A percentile compares a stretch with the other conserved stretches of the same genome.
Evolutionary conservation across 2,113 vertebrate genomes (phyloP).

Genomic region (Cynocephalus volans): DNA sequence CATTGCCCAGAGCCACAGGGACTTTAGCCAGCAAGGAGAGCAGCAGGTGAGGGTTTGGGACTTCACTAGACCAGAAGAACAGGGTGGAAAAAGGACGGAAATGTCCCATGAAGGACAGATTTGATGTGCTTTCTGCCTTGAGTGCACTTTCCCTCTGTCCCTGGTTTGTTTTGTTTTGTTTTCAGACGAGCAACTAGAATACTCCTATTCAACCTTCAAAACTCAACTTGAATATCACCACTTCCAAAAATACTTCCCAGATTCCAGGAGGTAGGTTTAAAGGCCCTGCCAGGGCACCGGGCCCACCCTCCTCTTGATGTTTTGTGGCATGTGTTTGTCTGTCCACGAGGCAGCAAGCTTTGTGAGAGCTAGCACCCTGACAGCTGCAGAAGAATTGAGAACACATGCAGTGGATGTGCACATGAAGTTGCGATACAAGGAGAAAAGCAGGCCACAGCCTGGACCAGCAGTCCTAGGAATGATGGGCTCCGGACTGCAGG

Average conservation of each 20-base stretch:
- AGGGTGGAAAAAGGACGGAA: background rate
- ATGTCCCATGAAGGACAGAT: background rate
- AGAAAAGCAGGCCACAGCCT: no score
- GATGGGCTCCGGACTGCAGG: background rate
- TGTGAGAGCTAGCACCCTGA: background rate
- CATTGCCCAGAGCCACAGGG: background rate
- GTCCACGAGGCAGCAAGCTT: background rate
- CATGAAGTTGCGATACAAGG: no score
- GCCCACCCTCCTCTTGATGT: background rate
- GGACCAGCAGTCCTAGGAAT: background rate
- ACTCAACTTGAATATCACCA: background rate
- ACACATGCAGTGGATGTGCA: fast-evolving
- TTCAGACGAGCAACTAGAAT: background rate
- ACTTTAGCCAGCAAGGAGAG: fast-evolving
- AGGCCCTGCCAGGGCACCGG: fast-evolving
- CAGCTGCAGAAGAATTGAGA: fast-evolving
- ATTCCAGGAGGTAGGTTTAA: background rate
- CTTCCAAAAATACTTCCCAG: background rate
- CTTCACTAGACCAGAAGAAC: background rate
- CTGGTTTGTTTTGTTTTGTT: background rate
- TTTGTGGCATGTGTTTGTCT: no score
- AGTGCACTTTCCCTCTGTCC: background rate
- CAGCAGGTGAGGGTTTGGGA: no score
- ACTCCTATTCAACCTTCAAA: background rate
- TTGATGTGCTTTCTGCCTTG: background rate